Evolutionary conservation across 2,797 vertebrate species (phyloP).

Genomic region (Mormyrops boulengeri): DNA sequence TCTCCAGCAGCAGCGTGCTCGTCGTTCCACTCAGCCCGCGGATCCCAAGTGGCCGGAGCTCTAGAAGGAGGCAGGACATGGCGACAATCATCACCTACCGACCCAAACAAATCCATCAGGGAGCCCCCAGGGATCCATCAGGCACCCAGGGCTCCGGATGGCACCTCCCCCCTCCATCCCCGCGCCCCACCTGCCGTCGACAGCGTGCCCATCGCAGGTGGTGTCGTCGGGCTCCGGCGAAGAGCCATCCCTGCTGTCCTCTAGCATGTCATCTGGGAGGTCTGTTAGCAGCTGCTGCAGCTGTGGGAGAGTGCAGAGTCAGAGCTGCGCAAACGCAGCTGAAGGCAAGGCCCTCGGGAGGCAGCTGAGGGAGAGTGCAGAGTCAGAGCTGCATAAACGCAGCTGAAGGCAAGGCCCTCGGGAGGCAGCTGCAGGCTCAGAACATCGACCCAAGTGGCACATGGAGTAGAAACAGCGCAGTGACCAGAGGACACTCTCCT

Average conservation of each 20-base stretch:
- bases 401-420: neutral
- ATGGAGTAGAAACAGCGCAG: neutral
- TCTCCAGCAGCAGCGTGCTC: constrained; percentile 54
- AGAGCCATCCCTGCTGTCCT: constrained; percentile 80
- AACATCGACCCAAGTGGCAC: neutral
- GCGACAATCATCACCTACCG: neutral
- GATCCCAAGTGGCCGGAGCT: constrained; percentile 52
- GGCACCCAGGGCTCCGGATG: neutral
- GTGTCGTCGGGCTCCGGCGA: constrained; percentile 67
- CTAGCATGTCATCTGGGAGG: constrained; percentile 94
- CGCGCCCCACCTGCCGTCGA: constrained; percentile 65
- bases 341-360: neutral
- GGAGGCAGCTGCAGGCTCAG: neutral
- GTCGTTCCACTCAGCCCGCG: constrained; percentile 59
- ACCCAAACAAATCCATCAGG: neutral
- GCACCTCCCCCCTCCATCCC: neutral
- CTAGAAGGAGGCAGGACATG: constrained; percentile 44
- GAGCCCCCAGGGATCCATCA: neutral
- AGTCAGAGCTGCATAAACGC: neutral
- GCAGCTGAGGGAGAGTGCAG: constrained; percentile 16
- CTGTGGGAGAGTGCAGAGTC: constrained; percentile 51
- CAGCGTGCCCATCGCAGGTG: constrained; percentile 61
- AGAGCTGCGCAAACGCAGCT: neutral
- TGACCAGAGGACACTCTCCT: no score
- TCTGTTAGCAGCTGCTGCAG: constrained; percentile 86